Conservation (phyloP, 2,797 vertebrate species). For the Aselliscus stoliczkanus region DNA sequence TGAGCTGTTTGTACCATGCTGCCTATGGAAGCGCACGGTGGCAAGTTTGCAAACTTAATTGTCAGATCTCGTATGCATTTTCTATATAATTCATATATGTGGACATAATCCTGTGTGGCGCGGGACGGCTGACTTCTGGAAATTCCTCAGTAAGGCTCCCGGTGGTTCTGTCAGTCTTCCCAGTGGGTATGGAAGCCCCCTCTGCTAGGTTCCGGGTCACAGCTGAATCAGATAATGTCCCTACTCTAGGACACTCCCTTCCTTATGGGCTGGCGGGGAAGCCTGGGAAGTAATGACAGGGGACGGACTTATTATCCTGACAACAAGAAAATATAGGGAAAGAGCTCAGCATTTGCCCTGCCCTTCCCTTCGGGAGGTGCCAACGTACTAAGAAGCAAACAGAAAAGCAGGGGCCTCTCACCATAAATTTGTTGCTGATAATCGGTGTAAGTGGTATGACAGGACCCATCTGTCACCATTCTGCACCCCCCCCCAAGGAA, state of each 20-base stretch:
- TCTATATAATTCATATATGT: too few relatives aligned
- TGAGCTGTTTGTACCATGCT: too few relatives aligned
- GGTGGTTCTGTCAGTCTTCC: not conserved
- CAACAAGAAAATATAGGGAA: accelerated
- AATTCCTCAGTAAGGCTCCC: not conserved
- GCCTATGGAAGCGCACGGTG: too few relatives aligned
- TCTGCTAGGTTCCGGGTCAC: not conserved
- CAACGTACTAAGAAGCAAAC: accelerated
- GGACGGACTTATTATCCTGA: too few relatives aligned
- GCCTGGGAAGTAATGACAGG: too few relatives aligned
- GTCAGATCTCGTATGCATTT: too few relatives aligned
- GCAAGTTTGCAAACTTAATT: too few relatives aligned
- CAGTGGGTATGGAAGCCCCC: accelerated
- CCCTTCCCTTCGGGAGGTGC: not conserved
- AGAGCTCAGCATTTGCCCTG: not conserved
- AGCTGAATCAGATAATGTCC: not conserved
- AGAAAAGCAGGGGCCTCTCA: not conserved
- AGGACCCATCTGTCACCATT: accelerated
- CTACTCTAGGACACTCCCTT: not conserved
- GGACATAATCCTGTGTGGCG: not conserved
- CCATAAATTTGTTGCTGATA: not conserved
- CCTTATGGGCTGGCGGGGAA: too few relatives aligned
- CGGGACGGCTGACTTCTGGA: not conserved
- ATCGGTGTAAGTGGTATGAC: accelerated
- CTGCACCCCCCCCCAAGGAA: not conserved